Conservation (phyloP, 2,113 vertebrate species). For the Tauraco erythrolophus region DNA sequence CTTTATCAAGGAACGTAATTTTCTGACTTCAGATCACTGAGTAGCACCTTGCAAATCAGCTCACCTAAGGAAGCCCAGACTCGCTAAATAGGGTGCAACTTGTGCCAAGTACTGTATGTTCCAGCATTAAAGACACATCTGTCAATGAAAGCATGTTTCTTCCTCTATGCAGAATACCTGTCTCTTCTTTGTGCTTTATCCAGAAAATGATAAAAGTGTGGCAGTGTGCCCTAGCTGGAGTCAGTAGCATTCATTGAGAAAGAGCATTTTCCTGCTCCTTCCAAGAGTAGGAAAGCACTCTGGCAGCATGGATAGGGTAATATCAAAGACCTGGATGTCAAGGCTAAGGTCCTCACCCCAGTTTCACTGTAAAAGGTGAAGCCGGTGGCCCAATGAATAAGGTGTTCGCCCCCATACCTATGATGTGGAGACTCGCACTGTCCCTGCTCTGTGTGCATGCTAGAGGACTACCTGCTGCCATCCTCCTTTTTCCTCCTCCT, state of each 20-base stretch:
- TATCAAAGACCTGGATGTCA: background rate
- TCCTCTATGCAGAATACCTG: background rate
- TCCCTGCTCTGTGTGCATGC: fast-evolving
- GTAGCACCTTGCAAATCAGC: background rate
- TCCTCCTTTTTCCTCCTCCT: background rate
- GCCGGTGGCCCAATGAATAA: background rate
- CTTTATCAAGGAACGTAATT: background rate
- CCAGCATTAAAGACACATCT: background rate
- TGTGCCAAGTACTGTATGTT: background rate
- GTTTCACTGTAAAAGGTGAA: background rate
- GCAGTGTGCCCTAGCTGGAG: background rate
- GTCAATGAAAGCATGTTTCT: background rate
- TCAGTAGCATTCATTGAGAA: background rate
- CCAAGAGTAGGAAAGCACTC: background rate
- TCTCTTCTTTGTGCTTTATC: background rate
- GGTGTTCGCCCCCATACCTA: background rate
- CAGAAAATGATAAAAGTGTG: background rate
- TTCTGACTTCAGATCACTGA: background rate
- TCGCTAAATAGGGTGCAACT: background rate
- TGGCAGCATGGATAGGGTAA: background rate
- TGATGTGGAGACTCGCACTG: background rate
- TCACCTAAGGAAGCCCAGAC: background rate
- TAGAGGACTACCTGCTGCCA: background rate
- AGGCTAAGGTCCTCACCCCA: background rate
- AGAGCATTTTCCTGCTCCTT: background rate